phyloP scores from a whole-genome alignment of 1,140 invertebrate genomes.

The Dendroctonus valens region DNA sequence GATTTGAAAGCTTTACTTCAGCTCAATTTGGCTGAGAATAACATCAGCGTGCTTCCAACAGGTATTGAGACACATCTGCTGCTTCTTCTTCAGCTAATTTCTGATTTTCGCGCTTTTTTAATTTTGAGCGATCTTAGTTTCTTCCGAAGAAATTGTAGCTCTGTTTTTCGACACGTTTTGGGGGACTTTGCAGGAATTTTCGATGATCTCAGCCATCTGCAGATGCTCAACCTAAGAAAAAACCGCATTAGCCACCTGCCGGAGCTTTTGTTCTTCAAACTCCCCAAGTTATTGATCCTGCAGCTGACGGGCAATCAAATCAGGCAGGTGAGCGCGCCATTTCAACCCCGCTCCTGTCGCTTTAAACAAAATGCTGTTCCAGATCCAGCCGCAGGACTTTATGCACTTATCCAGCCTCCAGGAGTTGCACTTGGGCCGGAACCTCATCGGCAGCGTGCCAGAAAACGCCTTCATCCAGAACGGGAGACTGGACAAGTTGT shows the following conservation, averaged over 20 bases:
- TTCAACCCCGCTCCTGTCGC: background rate
- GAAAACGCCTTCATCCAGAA: slow-evolving; percentile 42
- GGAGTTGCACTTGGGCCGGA: slow-evolving; percentile 47
- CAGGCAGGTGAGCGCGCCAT: slow-evolving; percentile 36
- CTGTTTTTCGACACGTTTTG: too few relatives aligned
- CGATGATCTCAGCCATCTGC: slow-evolving; percentile 50
- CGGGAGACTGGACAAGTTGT: slow-evolving; percentile 45
- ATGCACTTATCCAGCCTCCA: slow-evolving; percentile 39
- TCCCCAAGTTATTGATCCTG: slow-evolving; percentile 52
- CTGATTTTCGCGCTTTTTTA: too few relatives aligned
- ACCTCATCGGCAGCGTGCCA: slow-evolving; percentile 44
- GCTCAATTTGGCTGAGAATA: slow-evolving; percentile 61
- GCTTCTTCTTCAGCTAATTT: too few relatives aligned
- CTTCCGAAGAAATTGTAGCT: too few relatives aligned
- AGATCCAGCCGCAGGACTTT: slow-evolving; percentile 43
- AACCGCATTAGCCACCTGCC: slow-evolving; percentile 54
- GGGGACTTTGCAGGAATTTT: slow-evolving; percentile 48
- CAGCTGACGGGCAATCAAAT: slow-evolving; percentile 50
- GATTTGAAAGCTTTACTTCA: slow-evolving; percentile 58
- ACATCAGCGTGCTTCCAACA: slow-evolving; percentile 47
- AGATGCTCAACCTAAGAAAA: slow-evolving; percentile 56
- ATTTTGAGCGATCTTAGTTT: too few relatives aligned
- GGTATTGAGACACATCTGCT: too few relatives aligned
- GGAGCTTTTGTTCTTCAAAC: slow-evolving; percentile 50
- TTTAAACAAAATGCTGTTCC: slow-evolving; percentile 11